phyloP scores from a whole-genome alignment of 2,113 vertebrate genomes.

The Calypte anna region DNA sequence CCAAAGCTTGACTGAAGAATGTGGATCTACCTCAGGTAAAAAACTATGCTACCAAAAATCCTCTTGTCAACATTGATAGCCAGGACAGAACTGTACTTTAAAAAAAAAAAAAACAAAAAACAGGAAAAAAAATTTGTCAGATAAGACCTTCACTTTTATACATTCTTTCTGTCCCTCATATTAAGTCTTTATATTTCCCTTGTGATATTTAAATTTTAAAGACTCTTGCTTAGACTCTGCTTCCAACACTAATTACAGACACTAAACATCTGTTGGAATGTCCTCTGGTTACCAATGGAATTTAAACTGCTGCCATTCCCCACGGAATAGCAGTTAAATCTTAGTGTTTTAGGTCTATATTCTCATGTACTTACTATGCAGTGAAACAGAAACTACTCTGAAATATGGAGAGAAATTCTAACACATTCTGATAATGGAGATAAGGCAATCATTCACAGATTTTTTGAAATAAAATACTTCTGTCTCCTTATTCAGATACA shows the following conservation, averaged over 20 bases:
- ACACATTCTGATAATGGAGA: background rate
- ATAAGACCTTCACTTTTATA: background rate
- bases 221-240: background rate
- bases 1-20: background rate
- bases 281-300: constrained; percentile 45
- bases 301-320: constrained; percentile 36
- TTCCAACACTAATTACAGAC: constrained; percentile 61
- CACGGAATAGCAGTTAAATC: constrained; percentile 14
- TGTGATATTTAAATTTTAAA: constrained; percentile 59
- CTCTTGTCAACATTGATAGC: background rate
- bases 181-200: constrained; percentile 26
- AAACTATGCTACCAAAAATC: background rate
- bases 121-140: background rate
- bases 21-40: background rate
- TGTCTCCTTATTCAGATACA: background rate
- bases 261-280: constrained; percentile 23
- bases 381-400: background rate
- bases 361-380: background rate
- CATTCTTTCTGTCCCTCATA: background rate
- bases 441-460: background rate
- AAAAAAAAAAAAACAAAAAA: too few species aligned
- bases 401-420: background rate
- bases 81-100: background rate
- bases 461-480: constrained; percentile 21
- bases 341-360: constrained; percentile 13